Evolutionary conservation across 2,888 invertebrate species (phyloP).

Genomic region (Ophion costatus): DNA sequence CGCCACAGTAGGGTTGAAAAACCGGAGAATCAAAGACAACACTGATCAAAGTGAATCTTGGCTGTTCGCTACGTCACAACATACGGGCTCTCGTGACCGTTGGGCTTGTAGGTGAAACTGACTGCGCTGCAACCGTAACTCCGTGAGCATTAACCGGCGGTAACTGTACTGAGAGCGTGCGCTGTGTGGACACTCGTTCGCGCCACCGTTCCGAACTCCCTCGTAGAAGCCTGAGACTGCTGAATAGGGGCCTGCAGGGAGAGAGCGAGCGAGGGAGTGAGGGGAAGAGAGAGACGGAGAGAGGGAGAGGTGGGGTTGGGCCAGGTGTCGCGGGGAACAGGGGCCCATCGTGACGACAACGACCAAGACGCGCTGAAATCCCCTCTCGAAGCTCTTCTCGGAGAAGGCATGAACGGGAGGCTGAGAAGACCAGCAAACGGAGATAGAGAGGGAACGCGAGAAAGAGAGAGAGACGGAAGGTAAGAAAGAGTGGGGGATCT

Average conservation of each 20-base stretch:
- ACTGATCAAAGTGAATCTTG: background rate
- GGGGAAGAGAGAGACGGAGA: background rate
- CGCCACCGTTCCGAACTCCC: slow-evolving; percentile 61
- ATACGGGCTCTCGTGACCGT: background rate
- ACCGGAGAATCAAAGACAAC: background rate
- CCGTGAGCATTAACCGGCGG: slow-evolving; percentile 76
- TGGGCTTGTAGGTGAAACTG: slow-evolving; percentile 14
- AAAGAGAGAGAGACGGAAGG: background rate
- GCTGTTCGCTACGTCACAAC: background rate
- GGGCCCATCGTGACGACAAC: slow-evolving; percentile 44
- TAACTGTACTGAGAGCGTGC: slow-evolving; percentile 78
- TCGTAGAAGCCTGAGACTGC: slow-evolving; percentile 8
- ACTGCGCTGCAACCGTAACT: slow-evolving; percentile 66
- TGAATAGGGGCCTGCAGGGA: background rate
- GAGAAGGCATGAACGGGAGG: slow-evolving; percentile 32
- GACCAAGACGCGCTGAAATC: slow-evolving; percentile 45
- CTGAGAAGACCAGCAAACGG: background rate
- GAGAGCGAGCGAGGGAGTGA: background rate
- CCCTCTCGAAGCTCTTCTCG: slow-evolving; percentile 36
- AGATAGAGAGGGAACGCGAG: slow-evolving; percentile 12
- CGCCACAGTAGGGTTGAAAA: background rate
- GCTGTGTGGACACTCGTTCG: slow-evolving; percentile 75
- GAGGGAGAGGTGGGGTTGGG: slow-evolving; percentile 14
- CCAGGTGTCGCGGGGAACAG: background rate
- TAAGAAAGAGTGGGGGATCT: background rate